phyloP scores from a whole-genome alignment of 2,113 vertebrate species.

The Peromyscus leucopus region DNA sequence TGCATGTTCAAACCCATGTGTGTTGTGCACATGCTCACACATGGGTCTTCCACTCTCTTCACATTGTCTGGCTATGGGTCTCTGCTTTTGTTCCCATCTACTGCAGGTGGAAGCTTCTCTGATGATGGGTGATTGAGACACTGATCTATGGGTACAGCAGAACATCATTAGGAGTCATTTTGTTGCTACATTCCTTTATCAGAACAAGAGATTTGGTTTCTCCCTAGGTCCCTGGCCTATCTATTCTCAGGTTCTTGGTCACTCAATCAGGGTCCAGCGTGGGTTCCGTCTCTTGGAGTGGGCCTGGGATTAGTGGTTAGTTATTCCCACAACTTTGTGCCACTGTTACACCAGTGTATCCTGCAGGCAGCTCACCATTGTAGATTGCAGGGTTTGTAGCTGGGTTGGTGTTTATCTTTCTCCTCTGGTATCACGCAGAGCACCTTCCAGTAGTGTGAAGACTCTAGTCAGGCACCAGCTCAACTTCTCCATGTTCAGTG shows the following conservation, averaged over 20 bases:
- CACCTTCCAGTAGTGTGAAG: background rate
- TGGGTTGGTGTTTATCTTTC: background rate
- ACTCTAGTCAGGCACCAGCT: background rate
- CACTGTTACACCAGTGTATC: background rate
- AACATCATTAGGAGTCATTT: background rate
- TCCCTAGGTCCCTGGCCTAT: too few relatives aligned
- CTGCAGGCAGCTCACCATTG: background rate
- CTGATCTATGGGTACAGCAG: background rate
- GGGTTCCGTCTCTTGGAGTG: too few relatives aligned
- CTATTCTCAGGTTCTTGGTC: too few relatives aligned
- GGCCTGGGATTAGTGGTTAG: too few relatives aligned
- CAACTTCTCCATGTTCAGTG: background rate
- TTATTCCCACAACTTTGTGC: background rate
- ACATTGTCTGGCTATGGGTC: background rate
- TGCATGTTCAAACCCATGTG: too few relatives aligned
- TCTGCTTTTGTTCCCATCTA: background rate
- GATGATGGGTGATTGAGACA: background rate
- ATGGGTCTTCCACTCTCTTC: background rate
- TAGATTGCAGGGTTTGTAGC: background rate
- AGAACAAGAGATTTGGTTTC: background rate
- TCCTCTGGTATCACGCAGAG: background rate
- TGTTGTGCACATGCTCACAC: background rate
- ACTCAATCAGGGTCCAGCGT: too few relatives aligned
- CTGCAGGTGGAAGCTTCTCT: background rate
- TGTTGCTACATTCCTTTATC: background rate